Conservation (phyloP, 2,113 vertebrate species). For the Corvus moneduloides region DNA sequence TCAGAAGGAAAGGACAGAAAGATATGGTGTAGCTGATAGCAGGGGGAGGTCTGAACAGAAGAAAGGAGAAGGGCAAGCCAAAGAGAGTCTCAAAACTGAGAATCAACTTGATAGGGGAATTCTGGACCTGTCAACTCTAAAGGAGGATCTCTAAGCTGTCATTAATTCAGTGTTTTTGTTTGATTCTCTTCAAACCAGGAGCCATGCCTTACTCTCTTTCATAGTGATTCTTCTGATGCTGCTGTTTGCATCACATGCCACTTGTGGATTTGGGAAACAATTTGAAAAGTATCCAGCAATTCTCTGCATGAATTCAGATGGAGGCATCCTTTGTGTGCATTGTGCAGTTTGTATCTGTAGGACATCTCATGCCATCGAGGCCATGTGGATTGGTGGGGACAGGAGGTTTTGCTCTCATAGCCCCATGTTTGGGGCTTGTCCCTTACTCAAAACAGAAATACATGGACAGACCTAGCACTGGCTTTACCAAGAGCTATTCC, state of each 20-base stretch:
- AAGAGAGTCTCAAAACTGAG: background rate
- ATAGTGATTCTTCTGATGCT: background rate
- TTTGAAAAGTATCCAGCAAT: background rate
- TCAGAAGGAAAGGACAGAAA: background rate
- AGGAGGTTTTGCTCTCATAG: background rate
- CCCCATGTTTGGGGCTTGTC: background rate
- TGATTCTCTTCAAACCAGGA: background rate
- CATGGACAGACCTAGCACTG: background rate
- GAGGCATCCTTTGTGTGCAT: background rate
- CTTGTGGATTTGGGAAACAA: background rate
- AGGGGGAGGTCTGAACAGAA: background rate
- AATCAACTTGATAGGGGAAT: rapidly evolving
- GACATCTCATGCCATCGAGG: background rate
- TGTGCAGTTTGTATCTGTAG: background rate
- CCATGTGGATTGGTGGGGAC: background rate
- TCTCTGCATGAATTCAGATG: background rate
- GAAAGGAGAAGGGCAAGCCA: background rate
- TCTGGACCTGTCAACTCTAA: background rate
- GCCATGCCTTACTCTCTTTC: background rate
- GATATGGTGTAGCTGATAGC: background rate
- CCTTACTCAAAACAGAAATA: background rate
- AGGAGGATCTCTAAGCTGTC: background rate
- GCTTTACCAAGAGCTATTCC: background rate
- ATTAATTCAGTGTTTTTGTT: background rate
- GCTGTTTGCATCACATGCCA: background rate